Percentiles rank a stretch among this genome's conserved stretches.
Evolutionary conservation across 92 coral and sea anemone genomes (phyloP).

Genomic region (Zoanthus sociatus): DNA sequence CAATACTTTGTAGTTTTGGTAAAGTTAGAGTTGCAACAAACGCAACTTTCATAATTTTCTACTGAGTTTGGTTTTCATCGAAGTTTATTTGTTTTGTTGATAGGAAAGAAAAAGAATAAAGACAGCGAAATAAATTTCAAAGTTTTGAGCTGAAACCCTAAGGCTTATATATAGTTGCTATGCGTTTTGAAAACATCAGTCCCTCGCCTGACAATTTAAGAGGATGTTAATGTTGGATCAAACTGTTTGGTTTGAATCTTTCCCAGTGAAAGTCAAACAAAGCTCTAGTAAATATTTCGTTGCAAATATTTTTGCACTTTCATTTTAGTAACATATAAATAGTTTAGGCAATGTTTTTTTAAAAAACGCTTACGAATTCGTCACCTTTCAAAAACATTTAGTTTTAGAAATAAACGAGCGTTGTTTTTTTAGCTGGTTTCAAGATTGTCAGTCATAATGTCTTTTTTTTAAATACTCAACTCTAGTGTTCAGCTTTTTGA

Average conservation of each 20-base stretch:
- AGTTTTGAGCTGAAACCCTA: neutral
- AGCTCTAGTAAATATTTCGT: slow-evolving; percentile 5
- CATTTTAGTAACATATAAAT: neutral
- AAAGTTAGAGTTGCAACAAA: neutral
- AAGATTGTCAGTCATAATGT: slow-evolving; percentile 62
- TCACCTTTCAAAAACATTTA: slow-evolving; percentile 51
- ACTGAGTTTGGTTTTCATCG: slow-evolving; percentile 4
- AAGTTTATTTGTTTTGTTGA: neutral
- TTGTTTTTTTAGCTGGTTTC: slow-evolving; percentile 69
- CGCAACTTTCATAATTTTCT: slow-evolving; percentile 3
- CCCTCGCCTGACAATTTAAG: slow-evolving; percentile 11
- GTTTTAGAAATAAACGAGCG: slow-evolving; percentile 36
- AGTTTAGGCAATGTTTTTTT: neutral
- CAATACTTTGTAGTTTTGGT: no score
- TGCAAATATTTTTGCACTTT: slow-evolving; percentile 4
- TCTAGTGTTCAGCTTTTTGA: neutral
- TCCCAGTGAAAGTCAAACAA: neutral
- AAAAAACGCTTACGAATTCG: slow-evolving; percentile 17
- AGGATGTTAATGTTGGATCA: neutral
- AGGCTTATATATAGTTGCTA: neutral
- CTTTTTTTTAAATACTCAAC: slow-evolving; percentile 7
- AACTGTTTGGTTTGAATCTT: neutral
- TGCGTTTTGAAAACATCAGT: neutral
- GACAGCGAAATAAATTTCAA: neutral
- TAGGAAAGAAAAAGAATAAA: neutral